Evolutionary conservation across 2,888 invertebrate genomes (phyloP).

Genomic region (Cephus sareptanus): DNA sequence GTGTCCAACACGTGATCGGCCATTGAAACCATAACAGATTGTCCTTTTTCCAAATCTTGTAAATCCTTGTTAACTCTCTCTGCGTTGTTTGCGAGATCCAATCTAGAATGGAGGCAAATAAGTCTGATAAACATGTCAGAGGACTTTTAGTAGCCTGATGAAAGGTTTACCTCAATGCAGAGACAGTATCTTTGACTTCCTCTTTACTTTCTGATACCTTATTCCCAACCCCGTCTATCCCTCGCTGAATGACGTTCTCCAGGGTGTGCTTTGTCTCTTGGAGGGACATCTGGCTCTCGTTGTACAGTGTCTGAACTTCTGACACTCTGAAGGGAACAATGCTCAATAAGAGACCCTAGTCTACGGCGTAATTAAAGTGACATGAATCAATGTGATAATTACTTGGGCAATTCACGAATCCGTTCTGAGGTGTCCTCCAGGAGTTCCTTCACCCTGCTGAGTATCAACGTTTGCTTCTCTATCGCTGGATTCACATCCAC

Average conservation of each 20-base stretch:
- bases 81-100: slow-evolving; percentile 51
- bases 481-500: slow-evolving; percentile 31
- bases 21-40: slow-evolving; percentile 82
- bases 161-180: slow-evolving; percentile 69
- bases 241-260: slow-evolving; percentile 57
- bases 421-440: slow-evolving; percentile 46
- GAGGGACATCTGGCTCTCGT: slow-evolving; percentile 72
- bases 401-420: slow-evolving; percentile 53
- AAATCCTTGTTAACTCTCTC: slow-evolving; percentile 53
- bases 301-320: slow-evolving; percentile 71
- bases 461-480: slow-evolving; percentile 43
- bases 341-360: not conserved
- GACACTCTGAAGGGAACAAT: slow-evolving; percentile 41
- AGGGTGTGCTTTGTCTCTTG: slow-evolving; percentile 69
- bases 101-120: slow-evolving; percentile 30
- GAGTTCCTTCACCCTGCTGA: slow-evolving; percentile 48
- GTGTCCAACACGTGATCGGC: slow-evolving; percentile 87
- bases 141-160: not conserved
- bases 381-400: slow-evolving; percentile 14
- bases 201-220: slow-evolving; percentile 70
- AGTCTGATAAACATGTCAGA: not conserved
- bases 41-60: slow-evolving; percentile 76
- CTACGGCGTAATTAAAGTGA: not conserved
- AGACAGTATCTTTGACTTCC: slow-evolving; percentile 71
- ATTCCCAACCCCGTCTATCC: slow-evolving; percentile 66